Percentiles rank a stretch among this genome's conserved stretches.
Conservation (phyloP, 1,140 invertebrate genomes). For the Neuroterus valhalla region DNA sequence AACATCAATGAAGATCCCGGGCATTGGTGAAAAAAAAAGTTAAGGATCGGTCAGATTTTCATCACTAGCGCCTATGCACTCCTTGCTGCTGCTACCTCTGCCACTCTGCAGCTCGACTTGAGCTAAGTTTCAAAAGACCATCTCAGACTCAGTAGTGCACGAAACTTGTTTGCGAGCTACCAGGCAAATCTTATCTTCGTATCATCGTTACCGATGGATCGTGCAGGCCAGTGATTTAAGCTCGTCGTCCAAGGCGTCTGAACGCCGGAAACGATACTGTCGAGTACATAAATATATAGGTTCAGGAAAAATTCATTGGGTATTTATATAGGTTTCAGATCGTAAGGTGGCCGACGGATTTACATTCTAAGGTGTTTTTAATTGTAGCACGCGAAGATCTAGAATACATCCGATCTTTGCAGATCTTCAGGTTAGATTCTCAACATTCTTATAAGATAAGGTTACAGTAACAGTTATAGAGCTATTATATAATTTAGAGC, state of each 20-base stretch:
- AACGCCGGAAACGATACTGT: background rate
- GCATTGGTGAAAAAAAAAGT: too few species aligned
- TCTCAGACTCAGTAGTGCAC: background rate
- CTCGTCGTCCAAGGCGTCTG: constrained; percentile 2
- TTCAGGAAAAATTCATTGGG: background rate
- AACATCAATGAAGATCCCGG: too few species aligned
- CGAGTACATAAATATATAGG: background rate
- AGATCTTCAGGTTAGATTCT: background rate
- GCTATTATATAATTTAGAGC: background rate
- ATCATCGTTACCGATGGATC: constrained; percentile 56
- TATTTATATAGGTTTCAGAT: background rate
- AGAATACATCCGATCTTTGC: background rate
- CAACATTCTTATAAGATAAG: background rate
- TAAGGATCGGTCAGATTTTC: too few species aligned
- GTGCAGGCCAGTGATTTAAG: constrained; percentile 8
- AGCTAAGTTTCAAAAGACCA: too few species aligned
- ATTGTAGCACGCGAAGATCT: constrained; percentile 1
- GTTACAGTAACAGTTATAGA: background rate
- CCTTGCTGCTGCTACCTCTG: constrained; percentile 49
- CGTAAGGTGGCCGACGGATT: background rate
- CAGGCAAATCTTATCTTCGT: constrained; percentile 40
- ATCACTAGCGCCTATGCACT: background rate
- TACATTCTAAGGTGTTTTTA: background rate
- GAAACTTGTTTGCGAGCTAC: constrained; percentile 54
- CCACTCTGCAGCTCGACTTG: constrained; percentile 16